Evolutionary conservation across 2,888 invertebrate species (phyloP), one percentile per base, ranked within the genome.

Genomic region (Polietes domitor): DNA sequence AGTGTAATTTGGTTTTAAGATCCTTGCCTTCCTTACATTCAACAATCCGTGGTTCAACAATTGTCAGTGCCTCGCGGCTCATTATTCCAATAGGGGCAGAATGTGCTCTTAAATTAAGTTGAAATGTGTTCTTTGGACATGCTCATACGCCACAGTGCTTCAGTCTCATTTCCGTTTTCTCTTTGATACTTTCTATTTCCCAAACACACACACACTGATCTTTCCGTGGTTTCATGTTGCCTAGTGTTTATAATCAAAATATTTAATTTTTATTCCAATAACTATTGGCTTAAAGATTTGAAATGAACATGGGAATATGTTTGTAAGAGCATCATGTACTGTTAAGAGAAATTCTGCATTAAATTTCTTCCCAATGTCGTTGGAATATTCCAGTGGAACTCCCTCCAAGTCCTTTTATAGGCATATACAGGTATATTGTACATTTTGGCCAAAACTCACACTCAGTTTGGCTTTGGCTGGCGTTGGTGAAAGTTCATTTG

Each of bases 1-100:
- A 73, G 43, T 73, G 15, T 19, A 26, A 70, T 50, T 63, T 73
- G 61, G 58, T 84, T 84, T 79, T 84, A 84, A 81, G 65, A 68
- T 81, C 68, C 43, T 43, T 68, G 24, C 43, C 68, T 10, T 43
- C 12, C 4, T 61, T 28, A n/a, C 61, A 32, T 61, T 61, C 61
- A 61, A 21, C 61, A 61, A 32, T 32, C n/a, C 61, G 5, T 61
- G 15, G 37, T 68, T 68, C 53, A 68, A 53, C 78, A 73, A 53
- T 50, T 68, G 50, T 24, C 21, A 37, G 41, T 12, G 37, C 37
- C 65, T 41, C 65, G n/a, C 37, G 24, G 43, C 21, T n/a, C n/a
- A 21, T 21, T 19, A 58, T 58, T 58, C 58, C 53, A 53, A 21
- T 24, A 10, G 15, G 58, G 21, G 47, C 2, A 7, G 21, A 21